Percentiles rank a stretch among this genome's conserved stretches.
Conservation (phyloP, 1,140 invertebrate genomes). For the Oreohelix idahoensis region DNA sequence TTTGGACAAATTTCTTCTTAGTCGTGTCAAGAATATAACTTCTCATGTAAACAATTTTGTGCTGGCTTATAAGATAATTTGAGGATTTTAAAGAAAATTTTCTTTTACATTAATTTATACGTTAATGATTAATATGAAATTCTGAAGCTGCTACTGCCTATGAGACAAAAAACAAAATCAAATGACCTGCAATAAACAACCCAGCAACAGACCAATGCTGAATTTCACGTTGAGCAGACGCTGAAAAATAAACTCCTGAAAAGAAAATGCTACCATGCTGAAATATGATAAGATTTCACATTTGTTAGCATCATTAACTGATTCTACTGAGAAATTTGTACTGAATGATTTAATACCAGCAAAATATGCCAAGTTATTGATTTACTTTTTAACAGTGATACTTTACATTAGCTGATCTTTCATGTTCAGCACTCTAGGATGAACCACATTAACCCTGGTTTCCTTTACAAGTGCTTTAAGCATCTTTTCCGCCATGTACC, state of each 20-base stretch:
- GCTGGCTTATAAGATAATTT: not conserved
- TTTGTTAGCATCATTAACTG: too few relatives aligned
- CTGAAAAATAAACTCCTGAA: not conserved
- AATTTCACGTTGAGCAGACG: not conserved
- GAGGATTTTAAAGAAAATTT: not conserved
- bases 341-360: too few relatives aligned
- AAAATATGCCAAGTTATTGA: too few relatives aligned
- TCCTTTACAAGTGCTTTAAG: too few relatives aligned
- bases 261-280: not conserved
- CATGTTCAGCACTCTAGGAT: too few relatives aligned
- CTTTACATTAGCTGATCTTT: too few relatives aligned
- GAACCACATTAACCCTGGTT: too few relatives aligned
- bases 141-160: not conserved
- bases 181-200: not conserved
- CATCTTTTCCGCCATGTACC: too few relatives aligned
- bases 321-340: too few relatives aligned
- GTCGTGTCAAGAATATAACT: not conserved
- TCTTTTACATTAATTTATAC: not conserved
- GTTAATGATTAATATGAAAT: not conserved
- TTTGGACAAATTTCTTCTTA: not conserved
- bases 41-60: not conserved
- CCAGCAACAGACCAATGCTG: not conserved
- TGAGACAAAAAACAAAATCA: not conserved
- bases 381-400: too few relatives aligned
- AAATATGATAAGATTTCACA: too few relatives aligned